A percentile compares a stretch with the other conserved stretches of the same genome.
Conservation (phyloP, 2,113 vertebrate species). For the Serilophus lunatus region DNA sequence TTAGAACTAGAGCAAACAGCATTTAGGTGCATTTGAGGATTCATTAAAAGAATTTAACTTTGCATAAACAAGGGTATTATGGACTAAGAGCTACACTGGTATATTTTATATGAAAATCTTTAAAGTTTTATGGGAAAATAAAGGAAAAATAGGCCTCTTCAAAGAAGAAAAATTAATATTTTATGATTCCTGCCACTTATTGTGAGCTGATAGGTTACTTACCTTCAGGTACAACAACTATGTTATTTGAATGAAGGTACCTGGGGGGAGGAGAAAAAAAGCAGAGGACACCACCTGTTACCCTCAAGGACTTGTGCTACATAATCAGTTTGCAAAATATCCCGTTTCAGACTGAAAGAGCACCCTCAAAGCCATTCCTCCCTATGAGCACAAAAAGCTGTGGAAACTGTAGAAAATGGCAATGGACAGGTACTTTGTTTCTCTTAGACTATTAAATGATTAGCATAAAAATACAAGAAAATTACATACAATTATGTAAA, state of each 20-base stretch:
- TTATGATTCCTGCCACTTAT: constrained; percentile 22
- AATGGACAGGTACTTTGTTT: background rate
- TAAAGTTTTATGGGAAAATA: constrained; percentile 33
- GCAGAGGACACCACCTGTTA: constrained; percentile 57
- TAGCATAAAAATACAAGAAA: background rate
- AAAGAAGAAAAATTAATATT: constrained; percentile 37
- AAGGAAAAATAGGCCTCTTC: constrained; percentile 4
- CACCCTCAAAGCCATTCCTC: constrained; percentile 3
- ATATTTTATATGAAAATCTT: background rate
- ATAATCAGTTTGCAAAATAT: constrained; percentile 54
- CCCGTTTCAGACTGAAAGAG: constrained; percentile 30
- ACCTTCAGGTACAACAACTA: constrained; percentile 96
- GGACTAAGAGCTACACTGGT: background rate
- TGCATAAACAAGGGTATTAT: background rate
- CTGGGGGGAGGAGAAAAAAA: constrained; percentile 68
- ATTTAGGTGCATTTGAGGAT: background rate
- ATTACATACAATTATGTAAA: background rate
- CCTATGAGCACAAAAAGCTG: constrained; percentile 33
- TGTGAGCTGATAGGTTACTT: constrained; percentile 52
- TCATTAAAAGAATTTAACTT: constrained; percentile 17
- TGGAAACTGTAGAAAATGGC: constrained; percentile 24
- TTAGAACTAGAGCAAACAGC: constrained; percentile 1
- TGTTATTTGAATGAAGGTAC: constrained; percentile 97
- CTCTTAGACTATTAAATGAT: constrained; percentile 5
- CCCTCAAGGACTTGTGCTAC: constrained; percentile 40